phyloP scores from a whole-genome alignment of 2,888 invertebrate genomes.

The Antheraea assamensis region DNA sequence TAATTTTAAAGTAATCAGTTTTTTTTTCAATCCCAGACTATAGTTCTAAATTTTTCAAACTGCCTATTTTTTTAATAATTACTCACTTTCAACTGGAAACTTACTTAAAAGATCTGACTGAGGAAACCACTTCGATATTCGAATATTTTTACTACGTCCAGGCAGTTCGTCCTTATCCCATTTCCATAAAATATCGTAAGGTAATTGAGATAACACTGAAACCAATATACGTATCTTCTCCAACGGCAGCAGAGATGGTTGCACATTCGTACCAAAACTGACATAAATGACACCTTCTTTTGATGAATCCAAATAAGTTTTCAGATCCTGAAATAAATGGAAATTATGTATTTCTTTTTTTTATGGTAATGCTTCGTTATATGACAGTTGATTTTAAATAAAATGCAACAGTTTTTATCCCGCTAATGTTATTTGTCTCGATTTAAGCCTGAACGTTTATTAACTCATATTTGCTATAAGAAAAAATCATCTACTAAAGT shows the following conservation, averaged over 20 bases:
- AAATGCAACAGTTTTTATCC: too few relatives aligned
- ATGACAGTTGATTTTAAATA: too few relatives aligned
- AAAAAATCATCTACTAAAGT: too few relatives aligned
- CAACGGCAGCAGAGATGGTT: conserved; percentile 33
- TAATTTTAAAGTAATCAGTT: too few relatives aligned
- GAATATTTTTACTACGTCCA: conserved; percentile 43
- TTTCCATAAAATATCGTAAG: conserved; percentile 48
- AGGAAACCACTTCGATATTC: conserved; percentile 48
- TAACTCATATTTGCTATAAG: too few relatives aligned
- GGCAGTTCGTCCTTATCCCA: conserved; percentile 42
- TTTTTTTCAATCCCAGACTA: too few relatives aligned
- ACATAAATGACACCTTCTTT: conserved; percentile 56
- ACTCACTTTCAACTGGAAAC: not conserved
- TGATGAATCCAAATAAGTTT: conserved; percentile 55
- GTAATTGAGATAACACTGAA: conserved; percentile 35
- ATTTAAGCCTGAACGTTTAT: too few relatives aligned
- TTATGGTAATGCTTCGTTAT: too few relatives aligned
- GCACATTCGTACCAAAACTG: conserved; percentile 55
- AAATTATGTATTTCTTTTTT: not conserved
- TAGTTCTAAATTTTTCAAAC: too few relatives aligned
- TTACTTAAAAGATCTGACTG: conserved; percentile 33
- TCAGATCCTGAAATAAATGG: conserved; percentile 46
- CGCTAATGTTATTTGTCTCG: too few relatives aligned
- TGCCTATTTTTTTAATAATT: not conserved
- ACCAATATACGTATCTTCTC: conserved; percentile 35